Evolutionary conservation across 2,113 vertebrate species (phyloP).

Genomic region (Verasper variegatus): DNA sequence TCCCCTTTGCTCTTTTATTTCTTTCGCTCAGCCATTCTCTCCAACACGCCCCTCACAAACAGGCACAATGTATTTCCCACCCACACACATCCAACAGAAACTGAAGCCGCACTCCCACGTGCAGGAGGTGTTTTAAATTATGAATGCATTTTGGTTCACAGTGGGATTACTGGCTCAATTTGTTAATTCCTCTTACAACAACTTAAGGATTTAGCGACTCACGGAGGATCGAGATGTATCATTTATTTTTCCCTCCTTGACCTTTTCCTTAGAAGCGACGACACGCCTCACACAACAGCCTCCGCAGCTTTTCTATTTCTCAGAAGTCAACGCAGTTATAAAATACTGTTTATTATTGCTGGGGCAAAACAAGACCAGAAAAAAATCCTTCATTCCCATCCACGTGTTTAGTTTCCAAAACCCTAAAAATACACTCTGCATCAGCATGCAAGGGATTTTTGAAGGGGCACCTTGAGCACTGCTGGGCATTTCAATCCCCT

Average conservation of each 20-base stretch:
- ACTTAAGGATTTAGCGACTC: constrained; percentile 9
- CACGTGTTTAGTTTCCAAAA: constrained; percentile 1
- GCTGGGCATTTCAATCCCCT: constrained; percentile 24
- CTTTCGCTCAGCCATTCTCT: constrained; percentile 24
- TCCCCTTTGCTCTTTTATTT: constrained; percentile 35
- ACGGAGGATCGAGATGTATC: constrained; percentile 5
- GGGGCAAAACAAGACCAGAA: not conserved
- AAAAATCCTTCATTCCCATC: not conserved
- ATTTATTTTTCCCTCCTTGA: constrained; percentile 16
- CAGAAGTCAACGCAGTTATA: not conserved
- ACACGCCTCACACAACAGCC: not conserved
- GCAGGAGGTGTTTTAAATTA: constrained; percentile 61
- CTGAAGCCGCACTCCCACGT: constrained; percentile 57
- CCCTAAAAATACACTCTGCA: constrained; percentile 3
- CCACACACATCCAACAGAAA: constrained; percentile 58
- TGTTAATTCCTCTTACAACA: constrained; percentile 54
- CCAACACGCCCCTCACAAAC: constrained; percentile 34
- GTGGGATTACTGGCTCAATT: constrained; percentile 46
- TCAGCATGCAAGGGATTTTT: constrained; percentile 28
- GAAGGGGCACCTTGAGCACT: constrained; percentile 31
- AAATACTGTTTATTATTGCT: constrained; percentile 2
- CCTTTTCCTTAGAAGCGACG: not conserved
- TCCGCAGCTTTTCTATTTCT: not conserved
- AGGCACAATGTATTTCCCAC: constrained; percentile 49
- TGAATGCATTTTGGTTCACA: constrained; percentile 57